phyloP scores from a whole-genome alignment of 1,140 invertebrate genomes.

The Bombus sibiricus region DNA sequence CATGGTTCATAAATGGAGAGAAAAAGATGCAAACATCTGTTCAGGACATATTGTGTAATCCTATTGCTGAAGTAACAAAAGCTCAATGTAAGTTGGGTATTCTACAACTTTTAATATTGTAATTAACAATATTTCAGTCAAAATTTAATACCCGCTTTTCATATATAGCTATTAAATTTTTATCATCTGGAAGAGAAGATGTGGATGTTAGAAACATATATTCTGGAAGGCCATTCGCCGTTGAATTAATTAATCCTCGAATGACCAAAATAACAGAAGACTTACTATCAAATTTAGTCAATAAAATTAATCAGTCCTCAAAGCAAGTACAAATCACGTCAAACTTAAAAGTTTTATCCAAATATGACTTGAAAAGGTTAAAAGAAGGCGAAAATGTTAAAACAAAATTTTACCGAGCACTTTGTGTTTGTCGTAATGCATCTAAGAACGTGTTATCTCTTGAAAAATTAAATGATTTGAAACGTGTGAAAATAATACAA shows the following conservation, averaged over 20 bases:
- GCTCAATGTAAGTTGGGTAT: conserved; percentile 81
- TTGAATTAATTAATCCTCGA: conserved; percentile 90
- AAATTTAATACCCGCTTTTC: background rate
- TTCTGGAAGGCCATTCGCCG: conserved; percentile 92
- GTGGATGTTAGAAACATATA: conserved; percentile 95
- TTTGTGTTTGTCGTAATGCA: conserved; percentile 85
- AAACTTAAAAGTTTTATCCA: conserved; percentile 86
- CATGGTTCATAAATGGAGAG: conserved; percentile 94
- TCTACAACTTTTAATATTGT: background rate
- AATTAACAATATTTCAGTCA: conserved; percentile 24
- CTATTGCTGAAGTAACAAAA: conserved; percentile 83
- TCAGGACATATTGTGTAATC: conserved; percentile 93
- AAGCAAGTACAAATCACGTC: conserved; percentile 85
- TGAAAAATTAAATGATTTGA: conserved; percentile 83
- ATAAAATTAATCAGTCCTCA: conserved; percentile 85
- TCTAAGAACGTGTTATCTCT: conserved; percentile 78
- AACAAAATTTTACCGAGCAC: conserved; percentile 91
- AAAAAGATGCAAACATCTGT: conserved; percentile 93
- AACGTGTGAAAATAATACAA: conserved; percentile 86
- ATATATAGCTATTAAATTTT: conserved; percentile 86
- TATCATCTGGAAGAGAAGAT: conserved; percentile 97
- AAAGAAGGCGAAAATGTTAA: conserved; percentile 95
- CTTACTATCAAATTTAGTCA: conserved; percentile 84
- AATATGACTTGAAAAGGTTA: conserved; percentile 87
- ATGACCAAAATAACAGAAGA: conserved; percentile 82